A percentile compares a stretch with the other conserved stretches of the same genome.
Evolutionary conservation across 2,888 invertebrate species (phyloP).

Genomic region (Dinocampus coccinellae): DNA sequence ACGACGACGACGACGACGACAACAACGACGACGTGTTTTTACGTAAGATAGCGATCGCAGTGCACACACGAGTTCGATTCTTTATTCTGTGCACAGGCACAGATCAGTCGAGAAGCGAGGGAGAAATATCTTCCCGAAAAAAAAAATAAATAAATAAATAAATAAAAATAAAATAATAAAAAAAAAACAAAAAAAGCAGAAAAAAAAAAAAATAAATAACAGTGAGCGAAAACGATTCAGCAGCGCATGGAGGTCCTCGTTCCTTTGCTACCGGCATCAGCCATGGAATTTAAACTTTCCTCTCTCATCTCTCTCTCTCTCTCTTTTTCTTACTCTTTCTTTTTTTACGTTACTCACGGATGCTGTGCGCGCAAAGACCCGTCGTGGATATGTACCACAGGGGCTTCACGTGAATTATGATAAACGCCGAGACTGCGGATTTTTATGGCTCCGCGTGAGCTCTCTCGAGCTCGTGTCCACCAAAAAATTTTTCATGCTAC

Average conservation of each 20-base stretch:
- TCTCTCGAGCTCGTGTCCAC: constrained; percentile 16
- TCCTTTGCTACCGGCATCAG: constrained; percentile 30
- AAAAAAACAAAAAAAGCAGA: background rate
- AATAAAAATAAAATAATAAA: background rate
- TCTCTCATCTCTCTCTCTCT: background rate
- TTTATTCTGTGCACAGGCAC: constrained; percentile 60
- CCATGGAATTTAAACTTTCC: constrained; percentile 44
- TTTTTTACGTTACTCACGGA: background rate
- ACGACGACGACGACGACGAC: constrained; percentile 26
- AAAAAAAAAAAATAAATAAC: background rate
- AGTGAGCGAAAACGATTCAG: constrained; percentile 45
- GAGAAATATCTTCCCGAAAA: background rate
- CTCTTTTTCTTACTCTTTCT: constrained; percentile 4
- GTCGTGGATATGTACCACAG: constrained; percentile 49
- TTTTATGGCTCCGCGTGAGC: constrained; percentile 46
- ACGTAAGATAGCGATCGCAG: constrained; percentile 59
- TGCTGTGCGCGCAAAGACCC: constrained; percentile 20
- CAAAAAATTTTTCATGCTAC: constrained; percentile 20
- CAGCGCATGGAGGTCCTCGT: constrained; percentile 45
- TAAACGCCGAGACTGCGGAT: constrained; percentile 59
- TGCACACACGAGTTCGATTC: constrained; percentile 53
- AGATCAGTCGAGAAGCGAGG: constrained; percentile 44
- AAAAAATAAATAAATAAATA: background rate
- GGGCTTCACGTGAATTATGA: constrained; percentile 61
- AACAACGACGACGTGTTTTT: constrained; percentile 48